Evolutionary conservation across 2,113 vertebrate genomes (phyloP).

Genomic region (Gambusia affinis): DNA sequence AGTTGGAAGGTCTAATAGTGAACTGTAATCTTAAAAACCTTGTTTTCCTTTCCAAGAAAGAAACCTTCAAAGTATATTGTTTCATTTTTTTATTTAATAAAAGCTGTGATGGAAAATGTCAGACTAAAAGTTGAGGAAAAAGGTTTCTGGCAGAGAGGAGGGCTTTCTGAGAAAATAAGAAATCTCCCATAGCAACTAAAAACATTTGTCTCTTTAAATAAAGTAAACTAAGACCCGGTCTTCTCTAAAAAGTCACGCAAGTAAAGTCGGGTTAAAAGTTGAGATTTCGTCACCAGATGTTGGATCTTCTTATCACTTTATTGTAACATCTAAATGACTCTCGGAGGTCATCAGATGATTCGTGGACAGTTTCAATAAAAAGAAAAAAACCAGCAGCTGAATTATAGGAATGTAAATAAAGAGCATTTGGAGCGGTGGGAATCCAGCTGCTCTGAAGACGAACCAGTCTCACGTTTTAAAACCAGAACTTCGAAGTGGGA

Average conservation of each 20-base stretch:
- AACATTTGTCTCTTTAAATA: constrained; percentile 1
- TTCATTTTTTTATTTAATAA: no score
- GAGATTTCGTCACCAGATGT: background rate
- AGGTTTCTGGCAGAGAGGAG: no score
- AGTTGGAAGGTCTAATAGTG: no score
- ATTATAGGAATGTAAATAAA: constrained; percentile 37
- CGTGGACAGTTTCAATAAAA: constrained; percentile 37
- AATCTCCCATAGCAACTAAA: background rate
- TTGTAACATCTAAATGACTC: background rate
- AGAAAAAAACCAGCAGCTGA: constrained; percentile 17
- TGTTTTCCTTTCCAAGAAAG: no score
- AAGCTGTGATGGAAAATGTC: no score
- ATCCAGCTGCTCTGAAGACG: constrained; percentile 19
- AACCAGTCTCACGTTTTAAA: constrained; percentile 5
- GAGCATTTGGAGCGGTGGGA: constrained; percentile 24
- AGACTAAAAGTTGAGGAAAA: no score
- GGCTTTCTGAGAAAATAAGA: background rate
- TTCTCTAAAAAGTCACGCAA: background rate
- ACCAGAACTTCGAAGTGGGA: constrained; percentile 24
- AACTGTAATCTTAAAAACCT: no score
- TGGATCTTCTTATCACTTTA: background rate
- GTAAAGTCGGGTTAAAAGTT: background rate
- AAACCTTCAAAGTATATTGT: no score
- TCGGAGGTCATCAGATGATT: constrained; percentile 8
- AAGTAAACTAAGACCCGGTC: background rate